Percentiles rank a stretch among this genome's conserved stretches.
phyloP scores from a whole-genome alignment of 2,797 vertebrate genomes.

The Gymnoscopelus microlampas region DNA sequence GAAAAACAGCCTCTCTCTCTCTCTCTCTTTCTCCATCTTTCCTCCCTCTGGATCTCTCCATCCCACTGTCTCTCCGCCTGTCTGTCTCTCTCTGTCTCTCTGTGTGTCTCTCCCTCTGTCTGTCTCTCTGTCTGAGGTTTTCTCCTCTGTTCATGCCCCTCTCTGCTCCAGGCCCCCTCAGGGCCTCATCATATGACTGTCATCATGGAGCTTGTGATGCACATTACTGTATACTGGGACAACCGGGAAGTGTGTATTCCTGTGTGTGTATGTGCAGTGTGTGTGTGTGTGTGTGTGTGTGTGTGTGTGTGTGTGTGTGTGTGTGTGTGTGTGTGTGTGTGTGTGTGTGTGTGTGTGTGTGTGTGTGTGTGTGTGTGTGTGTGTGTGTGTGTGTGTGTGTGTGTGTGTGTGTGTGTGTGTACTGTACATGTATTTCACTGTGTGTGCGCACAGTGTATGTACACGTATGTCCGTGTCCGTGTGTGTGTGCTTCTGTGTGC shows the following conservation, averaged over 20 bases:
- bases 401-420: slow-evolving; percentile 35
- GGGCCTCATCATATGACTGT: slow-evolving; percentile 58
- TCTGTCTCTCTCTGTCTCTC: slow-evolving; percentile 5
- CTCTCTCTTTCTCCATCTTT: slow-evolving; percentile 39
- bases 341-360: slow-evolving; percentile 25
- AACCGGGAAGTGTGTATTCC: slow-evolving; percentile 57
- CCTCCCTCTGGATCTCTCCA: slow-evolving; percentile 38
- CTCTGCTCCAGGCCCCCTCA: slow-evolving; percentile 13
- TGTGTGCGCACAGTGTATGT: slow-evolving; percentile 22
- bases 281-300: slow-evolving; percentile 18
- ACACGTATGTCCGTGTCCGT: not conserved
- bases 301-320: not conserved
- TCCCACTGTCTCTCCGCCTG: slow-evolving; percentile 32
- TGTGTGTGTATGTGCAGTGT: slow-evolving; percentile 31
- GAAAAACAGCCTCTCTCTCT: slow-evolving; percentile 56
- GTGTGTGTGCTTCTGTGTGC: not conserved
- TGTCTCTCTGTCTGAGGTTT: not conserved
- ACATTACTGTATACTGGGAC: slow-evolving; percentile 43
- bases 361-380: too few relatives aligned
- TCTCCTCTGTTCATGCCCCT: slow-evolving; percentile 15
- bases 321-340: slow-evolving; percentile 28
- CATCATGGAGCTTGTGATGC: slow-evolving; percentile 66
- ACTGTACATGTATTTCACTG: slow-evolving; percentile 24
- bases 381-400: slow-evolving; percentile 8
- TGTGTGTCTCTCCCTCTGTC: not conserved